Evolutionary conservation across 2,797 vertebrate genomes (phyloP), one percentile per base, ranked within the genome.

Genomic region (Cottoperca gobio): DNA sequence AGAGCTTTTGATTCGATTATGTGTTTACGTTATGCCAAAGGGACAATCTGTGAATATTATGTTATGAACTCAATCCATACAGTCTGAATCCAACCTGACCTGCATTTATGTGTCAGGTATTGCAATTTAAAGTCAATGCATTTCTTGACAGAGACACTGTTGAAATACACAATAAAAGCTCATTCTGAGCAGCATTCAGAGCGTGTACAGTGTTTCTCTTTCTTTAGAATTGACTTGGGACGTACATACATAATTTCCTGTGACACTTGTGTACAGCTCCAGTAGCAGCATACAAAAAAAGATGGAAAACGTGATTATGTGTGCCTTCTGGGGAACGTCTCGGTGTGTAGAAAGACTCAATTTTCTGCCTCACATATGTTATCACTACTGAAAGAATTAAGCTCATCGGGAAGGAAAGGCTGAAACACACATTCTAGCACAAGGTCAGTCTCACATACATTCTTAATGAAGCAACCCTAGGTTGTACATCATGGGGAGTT

Each of bases 351-450:
- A 73, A 77, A 39, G 28, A 65, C 48, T 72, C 6, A 46, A 61
- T 85, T 82, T 78, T 82, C 73, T 69, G 74, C 59, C 39, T 73
- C 71, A 73, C 57, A 72, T 83, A 62, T 87, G 81, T 79, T 82
- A 48, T 74, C 54, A 45, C 37, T 2, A 10, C 42, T 46, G 69
- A 55, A 60, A 57, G 60, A 77, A 35, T 61, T 69, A 73, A 78
- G 55, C 61, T 80, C 53, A 72, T 86, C 55, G 82, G 81, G 64
- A 82, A 57, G 63, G 37, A 83, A 70, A 73, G 59, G 26, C 55
- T 64, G 59, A 72, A 68, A 61, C 17, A 50, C 42, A 72, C 28
- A 59, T 75, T 79, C 17, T 48, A n/a, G 23, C 19, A 70, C 70
- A 57, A 78, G 65, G 69, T 78, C 73, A 57, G 66, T 42, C 31